These are phyloP conservation scores for Perognathus longimembris DNA, from an alignment of 2,113 vertebrate genomes.

Conservation along the genomic window DNA sequence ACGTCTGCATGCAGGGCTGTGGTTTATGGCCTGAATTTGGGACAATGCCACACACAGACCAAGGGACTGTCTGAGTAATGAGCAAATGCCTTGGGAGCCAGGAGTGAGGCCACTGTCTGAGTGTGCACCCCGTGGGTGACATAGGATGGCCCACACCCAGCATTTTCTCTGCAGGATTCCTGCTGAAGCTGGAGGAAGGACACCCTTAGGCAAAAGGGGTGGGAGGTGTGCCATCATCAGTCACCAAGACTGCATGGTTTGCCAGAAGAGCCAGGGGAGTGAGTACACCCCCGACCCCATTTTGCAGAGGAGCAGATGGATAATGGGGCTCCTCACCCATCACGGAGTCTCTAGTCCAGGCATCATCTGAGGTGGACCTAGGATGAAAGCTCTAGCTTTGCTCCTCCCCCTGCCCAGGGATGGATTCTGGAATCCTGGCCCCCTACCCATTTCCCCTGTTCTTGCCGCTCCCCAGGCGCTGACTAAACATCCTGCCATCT, in stretches of 20 bases:
- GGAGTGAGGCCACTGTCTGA: constrained; percentile 14
- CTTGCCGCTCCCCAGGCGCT: constrained; percentile 72
- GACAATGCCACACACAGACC: not conserved
- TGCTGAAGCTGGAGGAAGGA: not conserved
- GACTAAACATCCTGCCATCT: constrained; percentile 84
- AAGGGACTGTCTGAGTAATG: constrained; percentile 15
- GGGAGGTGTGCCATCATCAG: not conserved
- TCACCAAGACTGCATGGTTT: not conserved
- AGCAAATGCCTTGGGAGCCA: constrained; percentile 25
- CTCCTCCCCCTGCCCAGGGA: constrained; percentile 57
- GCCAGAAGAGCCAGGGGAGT: not conserved
- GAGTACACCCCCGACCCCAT: not conserved
- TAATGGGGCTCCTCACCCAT: not conserved
- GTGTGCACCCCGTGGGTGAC: not conserved
- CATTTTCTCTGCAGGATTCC: not conserved
- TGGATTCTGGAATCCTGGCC: constrained; percentile 76
- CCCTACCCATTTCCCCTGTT: constrained; percentile 78
- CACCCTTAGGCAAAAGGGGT: not conserved
- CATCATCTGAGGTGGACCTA: not conserved
- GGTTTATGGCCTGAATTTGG: constrained; percentile 42
- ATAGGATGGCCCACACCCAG: not conserved
- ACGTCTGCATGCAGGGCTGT: not conserved
- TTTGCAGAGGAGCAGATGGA: not conserved
- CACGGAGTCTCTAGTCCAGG: not conserved
- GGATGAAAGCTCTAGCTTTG: not conserved